Conservation (phyloP, 2,797 vertebrate genomes). For the Pteronotus mesoamericanus region DNA sequence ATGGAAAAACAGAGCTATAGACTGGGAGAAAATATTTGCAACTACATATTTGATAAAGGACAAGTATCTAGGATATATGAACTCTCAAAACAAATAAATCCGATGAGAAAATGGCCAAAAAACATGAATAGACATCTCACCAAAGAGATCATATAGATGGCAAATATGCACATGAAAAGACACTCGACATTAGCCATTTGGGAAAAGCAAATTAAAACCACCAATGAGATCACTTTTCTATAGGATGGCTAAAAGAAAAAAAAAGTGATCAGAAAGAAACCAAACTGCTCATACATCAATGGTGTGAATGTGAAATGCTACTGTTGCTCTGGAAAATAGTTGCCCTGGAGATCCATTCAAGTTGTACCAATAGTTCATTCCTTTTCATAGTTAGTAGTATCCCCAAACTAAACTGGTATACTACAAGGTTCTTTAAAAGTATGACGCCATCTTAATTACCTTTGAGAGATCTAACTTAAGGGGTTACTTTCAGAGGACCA, state of each 20-base stretch:
- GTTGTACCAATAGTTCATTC: not conserved
- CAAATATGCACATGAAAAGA: not conserved
- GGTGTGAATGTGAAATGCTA: not conserved
- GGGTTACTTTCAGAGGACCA: not conserved
- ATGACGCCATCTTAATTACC: not conserved
- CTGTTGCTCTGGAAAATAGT: too few relatives aligned
- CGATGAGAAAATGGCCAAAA: not conserved
- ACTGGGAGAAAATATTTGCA: not conserved
- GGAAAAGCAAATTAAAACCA: not conserved
- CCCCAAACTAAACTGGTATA: not conserved
- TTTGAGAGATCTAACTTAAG: not conserved
- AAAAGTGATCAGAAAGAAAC: not conserved
- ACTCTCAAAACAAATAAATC: not conserved
- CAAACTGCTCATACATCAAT: not conserved
- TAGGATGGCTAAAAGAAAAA: not conserved
- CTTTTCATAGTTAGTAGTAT: not conserved
- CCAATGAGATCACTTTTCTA: not conserved
- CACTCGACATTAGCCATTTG: not conserved
- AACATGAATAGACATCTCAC: not conserved
- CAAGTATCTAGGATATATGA: not conserved
- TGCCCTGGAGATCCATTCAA: not conserved
- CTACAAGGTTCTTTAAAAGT: not conserved
- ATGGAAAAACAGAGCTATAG: not conserved
- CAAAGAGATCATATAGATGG: not conserved
- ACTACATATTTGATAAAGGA: not conserved